Conservation (phyloP, 2,888 invertebrate species). For the Tachina grossa region DNA sequence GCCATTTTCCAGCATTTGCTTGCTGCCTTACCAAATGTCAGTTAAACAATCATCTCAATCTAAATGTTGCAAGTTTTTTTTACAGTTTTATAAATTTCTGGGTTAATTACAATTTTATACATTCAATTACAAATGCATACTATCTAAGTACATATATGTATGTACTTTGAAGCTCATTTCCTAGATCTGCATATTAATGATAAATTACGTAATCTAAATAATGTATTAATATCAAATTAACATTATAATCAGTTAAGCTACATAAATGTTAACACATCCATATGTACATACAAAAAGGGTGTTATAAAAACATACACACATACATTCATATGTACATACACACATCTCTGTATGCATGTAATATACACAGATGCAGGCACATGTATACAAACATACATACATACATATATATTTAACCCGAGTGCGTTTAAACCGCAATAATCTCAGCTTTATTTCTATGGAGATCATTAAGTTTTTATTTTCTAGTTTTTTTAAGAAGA, state of each 20-base stretch:
- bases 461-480: constrained; percentile 44
- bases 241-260: constrained; percentile 44
- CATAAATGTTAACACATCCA: constrained; percentile 1
- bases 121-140: neutral
- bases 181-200: constrained; percentile 35
- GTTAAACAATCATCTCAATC: neutral
- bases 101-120: constrained; percentile 34
- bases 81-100: constrained; percentile 41
- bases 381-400: neutral
- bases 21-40: neutral
- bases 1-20: neutral
- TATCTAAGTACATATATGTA: no score
- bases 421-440: constrained; percentile 62
- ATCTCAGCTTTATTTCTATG: constrained; percentile 56
- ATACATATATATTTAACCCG: neutral
- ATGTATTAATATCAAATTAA: constrained; percentile 49
- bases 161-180: constrained; percentile 29
- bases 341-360: neutral
- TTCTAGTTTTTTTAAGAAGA: constrained; percentile 12
- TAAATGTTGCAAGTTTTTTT: neutral
- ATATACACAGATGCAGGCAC: neutral
- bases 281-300: neutral
- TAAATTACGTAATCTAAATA: constrained; percentile 48
- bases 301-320: no score
- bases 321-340: neutral